These are phyloP conservation scores for Artibeus lituratus DNA, from an alignment of 2,797 vertebrate species.

Conservation along the genomic window DNA sequence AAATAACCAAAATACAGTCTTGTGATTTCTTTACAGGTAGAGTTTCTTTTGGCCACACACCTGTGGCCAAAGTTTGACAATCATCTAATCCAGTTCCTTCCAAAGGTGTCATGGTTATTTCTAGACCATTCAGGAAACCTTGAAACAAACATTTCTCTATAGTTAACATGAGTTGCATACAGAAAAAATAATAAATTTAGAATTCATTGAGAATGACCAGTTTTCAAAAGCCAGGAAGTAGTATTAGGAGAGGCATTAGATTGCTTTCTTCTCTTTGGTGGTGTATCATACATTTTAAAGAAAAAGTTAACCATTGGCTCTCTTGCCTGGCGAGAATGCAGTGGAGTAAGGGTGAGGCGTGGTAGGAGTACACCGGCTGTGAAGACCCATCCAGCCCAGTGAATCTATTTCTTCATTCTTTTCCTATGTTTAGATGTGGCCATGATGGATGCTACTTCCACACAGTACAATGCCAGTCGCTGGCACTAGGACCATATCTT, in stretches of 20 bases:
- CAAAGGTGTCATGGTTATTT: background rate
- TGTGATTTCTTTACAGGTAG: background rate
- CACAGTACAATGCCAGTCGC: background rate
- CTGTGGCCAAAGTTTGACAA: background rate
- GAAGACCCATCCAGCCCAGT: background rate
- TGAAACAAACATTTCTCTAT: background rate
- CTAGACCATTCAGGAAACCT: background rate
- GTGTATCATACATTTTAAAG: background rate
- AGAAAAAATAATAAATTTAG: background rate
- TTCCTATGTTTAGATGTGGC: background rate
- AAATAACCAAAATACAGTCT: background rate
- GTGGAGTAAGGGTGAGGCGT: accelerated
- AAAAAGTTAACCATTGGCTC: background rate
- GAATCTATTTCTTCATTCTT: background rate
- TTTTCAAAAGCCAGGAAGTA: background rate
- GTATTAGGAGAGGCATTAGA: background rate
- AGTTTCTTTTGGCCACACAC: too few species aligned
- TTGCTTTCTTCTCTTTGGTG: background rate
- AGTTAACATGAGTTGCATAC: background rate
- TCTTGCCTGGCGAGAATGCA: background rate
- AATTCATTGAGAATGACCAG: background rate
- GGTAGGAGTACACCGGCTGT: accelerated
- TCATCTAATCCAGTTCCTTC: background rate
- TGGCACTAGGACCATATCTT: background rate
- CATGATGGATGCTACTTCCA: background rate